Evolutionary conservation across 2,113 vertebrate species (phyloP).

Genomic region (Lates calcarifer): DNA sequence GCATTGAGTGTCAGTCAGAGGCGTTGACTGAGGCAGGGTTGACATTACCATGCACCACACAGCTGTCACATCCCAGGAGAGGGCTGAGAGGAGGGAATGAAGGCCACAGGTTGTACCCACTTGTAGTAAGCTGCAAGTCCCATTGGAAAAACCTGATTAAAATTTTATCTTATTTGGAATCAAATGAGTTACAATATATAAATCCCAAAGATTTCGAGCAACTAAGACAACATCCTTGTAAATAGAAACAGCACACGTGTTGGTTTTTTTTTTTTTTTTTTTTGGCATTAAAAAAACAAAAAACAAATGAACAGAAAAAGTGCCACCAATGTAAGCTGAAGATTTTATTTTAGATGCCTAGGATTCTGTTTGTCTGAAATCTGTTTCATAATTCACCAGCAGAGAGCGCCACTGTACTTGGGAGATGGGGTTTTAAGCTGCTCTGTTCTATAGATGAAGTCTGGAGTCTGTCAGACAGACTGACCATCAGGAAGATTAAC

Average conservation of each 20-base stretch:
- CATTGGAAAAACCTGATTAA: not conserved
- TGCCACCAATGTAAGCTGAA: not conserved
- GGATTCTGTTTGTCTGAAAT: not conserved
- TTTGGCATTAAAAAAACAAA: not conserved
- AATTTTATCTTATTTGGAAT: not conserved
- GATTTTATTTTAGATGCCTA: not conserved
- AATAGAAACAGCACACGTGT: not conserved
- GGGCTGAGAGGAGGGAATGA: not conserved
- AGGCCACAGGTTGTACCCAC: not conserved
- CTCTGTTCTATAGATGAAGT: conserved; percentile 11
- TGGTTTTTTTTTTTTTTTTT: not conserved
- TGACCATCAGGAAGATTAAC: conserved; percentile 12
- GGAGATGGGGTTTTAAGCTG: not conserved
- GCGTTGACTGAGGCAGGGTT: conserved; percentile 52
- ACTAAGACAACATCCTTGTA: not conserved
- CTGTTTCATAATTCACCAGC: conserved; percentile 45
- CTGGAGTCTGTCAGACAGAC: conserved; percentile 29
- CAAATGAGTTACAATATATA: not conserved
- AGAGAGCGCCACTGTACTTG: conserved; percentile 57
- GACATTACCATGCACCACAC: conserved; percentile 33
- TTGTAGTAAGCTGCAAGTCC: not conserved
- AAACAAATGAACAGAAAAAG: not conserved
- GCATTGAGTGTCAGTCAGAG: conserved; percentile 60
- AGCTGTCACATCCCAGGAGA: conserved; percentile 40
- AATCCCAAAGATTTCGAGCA: not conserved